Conservation (phyloP, 2,113 vertebrate genomes). For the Xenopus tropicalis region UCB_Xtro_10.0 CM004447.2:11901001-11901500, state of each 20-base stretch:
- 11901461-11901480: slow-evolving; percentile 32
- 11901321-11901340: slow-evolving; percentile 35
- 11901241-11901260: slow-evolving; percentile 58
- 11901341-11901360: slow-evolving; percentile 24
- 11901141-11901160: no score
- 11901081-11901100: no score
- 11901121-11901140: no score
- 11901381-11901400: slow-evolving; percentile 34
- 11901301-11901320: slow-evolving; percentile 49
- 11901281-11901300: slow-evolving; percentile 52
- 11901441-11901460: slow-evolving; percentile 29
- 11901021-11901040: no score
- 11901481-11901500: slow-evolving; percentile 10
- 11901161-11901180: no score
- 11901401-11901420: slow-evolving; percentile 20
- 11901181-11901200: slow-evolving; percentile 13
- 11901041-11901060: no score
- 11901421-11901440: slow-evolving; percentile 8
- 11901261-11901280: slow-evolving; percentile 54
- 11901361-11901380: slow-evolving; percentile 25
- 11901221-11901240: slow-evolving; percentile 51
- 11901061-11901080: no score
- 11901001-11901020: no score
- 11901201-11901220: slow-evolving; percentile 53
- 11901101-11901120: no score